phyloP scores from a whole-genome alignment of 1,140 invertebrate genomes.

The Prorops nasuta region DNA sequence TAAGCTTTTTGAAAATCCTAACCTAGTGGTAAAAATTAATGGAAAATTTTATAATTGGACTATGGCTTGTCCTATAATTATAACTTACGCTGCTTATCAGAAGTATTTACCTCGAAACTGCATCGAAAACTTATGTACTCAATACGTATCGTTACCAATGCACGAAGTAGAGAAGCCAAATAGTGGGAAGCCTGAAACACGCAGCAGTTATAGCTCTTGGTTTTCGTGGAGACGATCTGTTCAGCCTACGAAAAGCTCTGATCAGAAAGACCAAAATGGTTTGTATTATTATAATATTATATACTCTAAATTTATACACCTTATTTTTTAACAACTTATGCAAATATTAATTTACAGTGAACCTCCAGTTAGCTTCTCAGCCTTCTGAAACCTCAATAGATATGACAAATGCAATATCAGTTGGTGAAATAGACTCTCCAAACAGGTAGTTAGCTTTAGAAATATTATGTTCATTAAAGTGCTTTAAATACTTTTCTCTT shows the following conservation, averaged over 20 bases:
- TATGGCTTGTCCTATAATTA: conserved; percentile 81
- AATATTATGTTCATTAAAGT: too few relatives aligned
- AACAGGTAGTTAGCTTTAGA: background rate
- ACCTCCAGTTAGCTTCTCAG: too few relatives aligned
- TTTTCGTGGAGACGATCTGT: conserved; percentile 60
- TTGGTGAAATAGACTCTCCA: background rate
- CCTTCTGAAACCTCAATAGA: too few relatives aligned
- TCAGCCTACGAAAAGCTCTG: conserved; percentile 42
- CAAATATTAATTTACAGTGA: background rate
- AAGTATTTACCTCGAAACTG: conserved; percentile 68
- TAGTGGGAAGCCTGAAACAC: conserved; percentile 41
- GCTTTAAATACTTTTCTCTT: too few relatives aligned
- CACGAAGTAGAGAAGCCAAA: conserved; percentile 40
- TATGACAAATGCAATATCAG: too few relatives aligned
- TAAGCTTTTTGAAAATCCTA: conserved; percentile 75
- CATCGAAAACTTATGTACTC: conserved; percentile 47
- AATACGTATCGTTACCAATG: conserved; percentile 47
- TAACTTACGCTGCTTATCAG: conserved; percentile 81
- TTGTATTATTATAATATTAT: background rate
- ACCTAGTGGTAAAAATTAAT: conserved; percentile 84
- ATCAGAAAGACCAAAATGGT: background rate
- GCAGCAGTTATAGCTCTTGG: conserved; percentile 58
- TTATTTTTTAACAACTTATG: background rate
- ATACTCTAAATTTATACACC: background rate
- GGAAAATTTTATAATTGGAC: conserved; percentile 88